Evolutionary conservation across 2,797 vertebrate genomes (phyloP).

Genomic region (Acestrorhynchus altus): DNA sequence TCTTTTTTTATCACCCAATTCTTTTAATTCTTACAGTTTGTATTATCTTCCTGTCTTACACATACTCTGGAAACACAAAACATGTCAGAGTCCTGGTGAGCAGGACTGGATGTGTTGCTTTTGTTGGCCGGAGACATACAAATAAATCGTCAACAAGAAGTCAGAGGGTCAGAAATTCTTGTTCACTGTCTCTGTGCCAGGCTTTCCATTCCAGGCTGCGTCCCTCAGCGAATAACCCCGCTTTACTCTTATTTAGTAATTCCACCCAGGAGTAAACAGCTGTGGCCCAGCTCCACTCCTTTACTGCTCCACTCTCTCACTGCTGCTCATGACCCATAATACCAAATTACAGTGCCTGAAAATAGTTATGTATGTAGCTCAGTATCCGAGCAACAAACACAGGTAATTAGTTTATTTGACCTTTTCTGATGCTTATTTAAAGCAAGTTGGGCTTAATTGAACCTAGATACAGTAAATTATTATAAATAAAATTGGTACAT

Average conservation of each 20-base stretch:
- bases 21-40: background rate
- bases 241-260: conserved; percentile 78
- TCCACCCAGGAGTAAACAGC: conserved; percentile 72
- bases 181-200: conserved; percentile 68
- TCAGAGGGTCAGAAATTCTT: conserved; percentile 63
- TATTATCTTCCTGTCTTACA: background rate
- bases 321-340: conserved; percentile 49
- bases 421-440: conserved; percentile 1
- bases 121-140: conserved; percentile 65
- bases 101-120: conserved; percentile 56
- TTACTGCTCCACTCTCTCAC: conserved; percentile 36
- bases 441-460: background rate
- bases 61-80: conserved; percentile 17
- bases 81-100: conserved; percentile 3
- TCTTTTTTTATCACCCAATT: background rate
- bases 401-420: conserved; percentile 13
- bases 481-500: background rate
- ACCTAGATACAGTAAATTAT: background rate
- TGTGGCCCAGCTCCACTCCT: conserved; percentile 48
- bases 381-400: conserved; percentile 55
- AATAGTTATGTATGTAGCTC: conserved; percentile 51
- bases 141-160: conserved; percentile 59
- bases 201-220: conserved; percentile 67
- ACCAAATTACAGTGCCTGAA: conserved; percentile 55
- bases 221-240: conserved; percentile 64